phyloP scores from a whole-genome alignment of 2,113 vertebrate genomes.

The Tricholaema leucomelas region DNA sequence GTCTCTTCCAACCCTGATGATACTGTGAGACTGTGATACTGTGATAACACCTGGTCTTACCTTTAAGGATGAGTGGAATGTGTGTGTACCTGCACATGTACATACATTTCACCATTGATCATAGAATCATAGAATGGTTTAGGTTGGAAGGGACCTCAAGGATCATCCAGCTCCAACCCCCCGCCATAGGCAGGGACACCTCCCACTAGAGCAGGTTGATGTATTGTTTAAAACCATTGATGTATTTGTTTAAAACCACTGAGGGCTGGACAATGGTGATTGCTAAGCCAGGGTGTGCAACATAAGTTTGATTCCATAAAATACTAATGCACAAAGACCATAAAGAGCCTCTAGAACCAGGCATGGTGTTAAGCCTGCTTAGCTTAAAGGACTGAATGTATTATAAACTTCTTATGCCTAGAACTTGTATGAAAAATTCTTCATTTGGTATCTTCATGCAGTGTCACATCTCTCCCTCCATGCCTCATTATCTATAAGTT shows the following conservation, averaged over 20 bases:
- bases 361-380: neutral
- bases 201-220: too few species aligned
- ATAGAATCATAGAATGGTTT: too few species aligned
- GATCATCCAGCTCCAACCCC: too few species aligned
- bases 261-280: neutral
- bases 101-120: too few species aligned
- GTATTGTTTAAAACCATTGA: too few species aligned
- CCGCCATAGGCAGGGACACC: too few species aligned
- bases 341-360: neutral
- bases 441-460: neutral
- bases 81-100: rapidly evolving
- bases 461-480: neutral
- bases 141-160: too few species aligned
- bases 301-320: neutral
- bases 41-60: neutral
- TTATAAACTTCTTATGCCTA: neutral
- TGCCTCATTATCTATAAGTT: neutral
- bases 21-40: too few species aligned
- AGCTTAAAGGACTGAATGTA: neutral
- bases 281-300: neutral
- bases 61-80: neutral
- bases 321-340: neutral
- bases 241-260: neutral
- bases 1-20: too few species aligned
- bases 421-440: neutral